Evolutionary conservation across 2,888 invertebrate genomes (phyloP).

Genomic region (Cenopis cana): DNA sequence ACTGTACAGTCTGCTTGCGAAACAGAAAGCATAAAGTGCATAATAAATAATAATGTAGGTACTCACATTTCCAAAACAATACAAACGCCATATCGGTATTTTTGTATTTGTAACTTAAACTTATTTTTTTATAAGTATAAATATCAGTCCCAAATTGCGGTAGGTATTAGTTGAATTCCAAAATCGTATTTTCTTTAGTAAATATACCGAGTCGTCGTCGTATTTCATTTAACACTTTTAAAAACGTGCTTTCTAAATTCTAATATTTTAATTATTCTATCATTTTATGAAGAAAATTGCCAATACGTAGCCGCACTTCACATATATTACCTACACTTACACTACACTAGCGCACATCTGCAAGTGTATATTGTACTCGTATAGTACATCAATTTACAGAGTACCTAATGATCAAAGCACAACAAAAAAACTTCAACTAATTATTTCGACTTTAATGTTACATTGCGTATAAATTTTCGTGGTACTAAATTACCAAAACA

Average conservation of each 20-base stretch:
- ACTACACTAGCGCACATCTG: too few relatives aligned
- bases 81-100: not conserved
- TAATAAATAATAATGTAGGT: not conserved
- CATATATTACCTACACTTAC: not conserved
- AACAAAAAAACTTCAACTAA: too few relatives aligned
- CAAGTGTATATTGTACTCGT: not conserved
- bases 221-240: too few relatives aligned
- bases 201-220: too few relatives aligned
- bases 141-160: too few relatives aligned
- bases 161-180: too few relatives aligned
- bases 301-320: not conserved
- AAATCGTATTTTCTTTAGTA: too few relatives aligned
- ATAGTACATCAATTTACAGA: not conserved
- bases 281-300: not conserved
- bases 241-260: not conserved
- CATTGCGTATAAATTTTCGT: not conserved
- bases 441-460: not conserved
- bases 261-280: not conserved
- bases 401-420: not conserved
- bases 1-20: too few relatives aligned
- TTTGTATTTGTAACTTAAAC: too few relatives aligned
- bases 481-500: not conserved
- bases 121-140: too few relatives aligned
- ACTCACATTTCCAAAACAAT: not conserved
- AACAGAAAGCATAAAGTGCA: too few relatives aligned